Conservation (phyloP, 2,797 vertebrate species). For the Cuculus canorus region DNA sequence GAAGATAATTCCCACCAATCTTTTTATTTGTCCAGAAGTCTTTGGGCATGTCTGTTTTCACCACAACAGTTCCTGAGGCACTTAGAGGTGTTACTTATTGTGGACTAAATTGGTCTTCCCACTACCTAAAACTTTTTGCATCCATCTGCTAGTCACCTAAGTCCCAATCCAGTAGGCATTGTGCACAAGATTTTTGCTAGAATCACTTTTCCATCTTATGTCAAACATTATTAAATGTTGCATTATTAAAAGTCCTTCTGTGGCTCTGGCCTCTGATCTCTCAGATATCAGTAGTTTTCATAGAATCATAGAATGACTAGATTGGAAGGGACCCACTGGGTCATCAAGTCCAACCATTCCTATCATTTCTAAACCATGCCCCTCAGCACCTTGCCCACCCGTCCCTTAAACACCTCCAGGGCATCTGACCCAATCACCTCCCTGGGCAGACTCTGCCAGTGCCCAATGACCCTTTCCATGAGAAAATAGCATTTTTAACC, state of each 20-base stretch:
- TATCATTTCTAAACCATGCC: too few species aligned
- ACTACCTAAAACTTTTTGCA: background rate
- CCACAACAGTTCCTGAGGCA: background rate
- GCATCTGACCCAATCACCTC: too few species aligned
- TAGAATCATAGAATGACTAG: too few species aligned
- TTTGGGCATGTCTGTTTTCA: background rate
- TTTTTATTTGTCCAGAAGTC: background rate
- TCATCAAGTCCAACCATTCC: too few species aligned
- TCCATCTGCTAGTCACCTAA: background rate
- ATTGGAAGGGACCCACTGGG: too few species aligned
- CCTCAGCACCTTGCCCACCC: too few species aligned
- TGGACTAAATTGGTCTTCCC: background rate
- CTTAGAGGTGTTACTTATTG: background rate
- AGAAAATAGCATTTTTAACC: too few species aligned
- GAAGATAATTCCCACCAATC: background rate
- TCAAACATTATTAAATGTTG: background rate
- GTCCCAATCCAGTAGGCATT: background rate
- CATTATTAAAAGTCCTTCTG: background rate
- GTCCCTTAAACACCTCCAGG: too few species aligned
- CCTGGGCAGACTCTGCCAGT: too few species aligned
- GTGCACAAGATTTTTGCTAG: background rate
- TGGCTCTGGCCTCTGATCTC: background rate
- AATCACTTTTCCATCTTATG: background rate
- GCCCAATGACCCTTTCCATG: too few species aligned
- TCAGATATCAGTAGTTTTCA: background rate